Conservation (phyloP, 2,113 vertebrate genomes). For the Mustelus asterias region DNA sequence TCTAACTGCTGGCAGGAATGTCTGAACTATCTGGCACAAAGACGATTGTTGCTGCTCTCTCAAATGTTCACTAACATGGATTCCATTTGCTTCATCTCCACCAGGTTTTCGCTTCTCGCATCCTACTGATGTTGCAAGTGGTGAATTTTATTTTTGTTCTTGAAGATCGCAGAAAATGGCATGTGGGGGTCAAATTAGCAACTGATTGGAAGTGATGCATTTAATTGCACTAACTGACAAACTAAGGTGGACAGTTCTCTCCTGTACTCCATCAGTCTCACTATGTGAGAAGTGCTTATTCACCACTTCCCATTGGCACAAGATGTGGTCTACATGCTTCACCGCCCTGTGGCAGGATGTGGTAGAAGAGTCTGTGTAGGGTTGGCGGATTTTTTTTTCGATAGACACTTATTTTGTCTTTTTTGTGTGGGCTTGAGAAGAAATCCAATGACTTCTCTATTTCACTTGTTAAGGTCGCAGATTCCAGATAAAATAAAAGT, state of each 20-base stretch:
- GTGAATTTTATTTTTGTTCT: background rate
- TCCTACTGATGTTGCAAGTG: background rate
- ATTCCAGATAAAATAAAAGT: background rate
- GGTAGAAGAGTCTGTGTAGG: background rate
- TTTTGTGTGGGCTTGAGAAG: too few species aligned
- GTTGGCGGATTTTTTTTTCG: too few species aligned
- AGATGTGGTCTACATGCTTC: background rate
- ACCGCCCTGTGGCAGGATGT: too few species aligned
- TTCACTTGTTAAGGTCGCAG: background rate
- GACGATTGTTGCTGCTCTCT: background rate
- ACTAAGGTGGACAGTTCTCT: background rate
- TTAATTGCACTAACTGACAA: background rate
- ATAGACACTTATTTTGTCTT: too few species aligned
- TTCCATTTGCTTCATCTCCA: background rate
- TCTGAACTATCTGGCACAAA: background rate
- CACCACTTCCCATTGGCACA: background rate
- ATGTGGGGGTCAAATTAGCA: background rate
- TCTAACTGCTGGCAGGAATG: background rate
- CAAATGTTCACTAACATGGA: background rate
- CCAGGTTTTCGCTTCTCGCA: background rate
- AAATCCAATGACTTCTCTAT: too few species aligned
- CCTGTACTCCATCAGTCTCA: background rate
- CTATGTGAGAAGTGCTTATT: background rate
- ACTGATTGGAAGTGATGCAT: background rate
- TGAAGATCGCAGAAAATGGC: background rate